phyloP scores from a whole-genome alignment of 2,797 vertebrate species.

The Myiotriccus ornatus region DNA sequence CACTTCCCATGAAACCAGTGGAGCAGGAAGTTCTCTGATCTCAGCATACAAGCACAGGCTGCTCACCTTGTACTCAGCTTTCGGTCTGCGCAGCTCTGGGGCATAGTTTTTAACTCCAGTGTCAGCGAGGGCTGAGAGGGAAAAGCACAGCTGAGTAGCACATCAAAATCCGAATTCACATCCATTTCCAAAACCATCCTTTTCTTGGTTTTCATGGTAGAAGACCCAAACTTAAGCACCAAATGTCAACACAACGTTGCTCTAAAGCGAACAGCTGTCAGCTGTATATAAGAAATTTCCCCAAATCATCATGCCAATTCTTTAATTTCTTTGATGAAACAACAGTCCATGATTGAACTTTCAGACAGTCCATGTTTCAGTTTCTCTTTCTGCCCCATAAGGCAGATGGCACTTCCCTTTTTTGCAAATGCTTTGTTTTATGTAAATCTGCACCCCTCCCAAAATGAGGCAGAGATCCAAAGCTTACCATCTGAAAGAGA shows the following conservation, averaged over 20 bases:
- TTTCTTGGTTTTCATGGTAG: not conserved
- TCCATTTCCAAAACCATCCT: not conserved
- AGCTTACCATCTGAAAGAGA: slow-evolving; percentile 85
- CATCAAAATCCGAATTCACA: not conserved
- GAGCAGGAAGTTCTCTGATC: not conserved
- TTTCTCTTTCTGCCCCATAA: not conserved
- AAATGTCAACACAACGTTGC: not conserved
- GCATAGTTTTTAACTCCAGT: slow-evolving; percentile 80
- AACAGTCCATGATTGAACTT: not conserved
- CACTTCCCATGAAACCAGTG: not conserved
- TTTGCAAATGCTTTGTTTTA: not conserved
- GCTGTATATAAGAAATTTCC: not conserved
- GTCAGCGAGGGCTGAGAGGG: slow-evolving; percentile 79
- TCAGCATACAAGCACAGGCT: not conserved
- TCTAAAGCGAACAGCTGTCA: not conserved
- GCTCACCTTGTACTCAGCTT: slow-evolving; percentile 89
- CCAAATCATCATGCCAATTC: not conserved
- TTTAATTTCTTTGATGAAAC: not conserved
- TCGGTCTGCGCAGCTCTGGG: slow-evolving; percentile 89
- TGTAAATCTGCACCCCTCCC: not conserved
- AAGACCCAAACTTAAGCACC: not conserved
- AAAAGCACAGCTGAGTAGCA: not conserved
- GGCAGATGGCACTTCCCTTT: not conserved
- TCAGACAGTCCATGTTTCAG: not conserved
- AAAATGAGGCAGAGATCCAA: not conserved